Conservation (phyloP, 2,797 vertebrate genomes). For the Notamacropus eugenii region DNA sequence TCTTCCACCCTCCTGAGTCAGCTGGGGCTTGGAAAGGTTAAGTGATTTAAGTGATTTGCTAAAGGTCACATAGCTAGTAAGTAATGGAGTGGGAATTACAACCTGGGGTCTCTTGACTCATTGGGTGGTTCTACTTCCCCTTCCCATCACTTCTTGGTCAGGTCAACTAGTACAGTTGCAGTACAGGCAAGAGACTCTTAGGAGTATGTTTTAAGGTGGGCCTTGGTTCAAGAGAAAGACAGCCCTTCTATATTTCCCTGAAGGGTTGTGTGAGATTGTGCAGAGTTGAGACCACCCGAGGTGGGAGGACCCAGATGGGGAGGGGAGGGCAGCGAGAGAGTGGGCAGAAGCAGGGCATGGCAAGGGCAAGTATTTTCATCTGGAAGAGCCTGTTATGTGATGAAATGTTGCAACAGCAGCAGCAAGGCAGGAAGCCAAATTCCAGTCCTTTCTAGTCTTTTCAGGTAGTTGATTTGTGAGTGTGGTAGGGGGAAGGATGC, state of each 20-base stretch:
- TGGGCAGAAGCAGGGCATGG: not conserved
- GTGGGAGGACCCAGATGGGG: not conserved
- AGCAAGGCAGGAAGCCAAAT: slow-evolving; percentile 47
- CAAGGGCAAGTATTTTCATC: not conserved
- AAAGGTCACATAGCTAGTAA: not conserved
- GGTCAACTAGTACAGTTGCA: not conserved
- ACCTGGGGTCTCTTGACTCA: not conserved
- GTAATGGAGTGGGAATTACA: not conserved
- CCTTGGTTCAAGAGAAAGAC: not conserved
- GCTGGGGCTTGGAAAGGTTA: not conserved
- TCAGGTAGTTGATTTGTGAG: slow-evolving; percentile 75
- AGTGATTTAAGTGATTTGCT: not conserved
- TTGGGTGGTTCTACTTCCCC: not conserved
- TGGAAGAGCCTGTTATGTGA: not conserved
- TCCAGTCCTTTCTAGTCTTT: slow-evolving; percentile 41
- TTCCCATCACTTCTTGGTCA: not conserved
- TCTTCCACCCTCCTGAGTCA: not conserved
- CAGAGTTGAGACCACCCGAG: slow-evolving; percentile 29
- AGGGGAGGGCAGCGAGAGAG: not conserved
- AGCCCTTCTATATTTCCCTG: not conserved
- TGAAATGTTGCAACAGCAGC: not conserved
- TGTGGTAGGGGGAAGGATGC: not conserved
- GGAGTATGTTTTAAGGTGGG: not conserved
- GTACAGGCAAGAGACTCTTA: not conserved
- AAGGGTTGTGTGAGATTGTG: not conserved